Evolutionary conservation across 2,888 invertebrate genomes (phyloP).

Genomic region (Drosophila acutilabella): DNA sequence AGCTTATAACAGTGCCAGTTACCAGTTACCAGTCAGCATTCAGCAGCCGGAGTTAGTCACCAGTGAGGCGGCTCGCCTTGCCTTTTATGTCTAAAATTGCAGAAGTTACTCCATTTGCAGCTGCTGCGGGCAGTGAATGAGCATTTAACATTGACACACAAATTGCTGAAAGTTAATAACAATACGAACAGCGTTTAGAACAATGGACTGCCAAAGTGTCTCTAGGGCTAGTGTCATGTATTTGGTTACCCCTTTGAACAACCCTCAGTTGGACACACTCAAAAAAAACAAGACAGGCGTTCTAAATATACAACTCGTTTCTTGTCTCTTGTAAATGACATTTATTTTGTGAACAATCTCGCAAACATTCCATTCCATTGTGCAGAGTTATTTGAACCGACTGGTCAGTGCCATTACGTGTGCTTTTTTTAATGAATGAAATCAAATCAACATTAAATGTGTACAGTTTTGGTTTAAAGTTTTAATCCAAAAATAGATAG

Average conservation of each 20-base stretch:
- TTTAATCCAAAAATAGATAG: slow-evolving; percentile 53
- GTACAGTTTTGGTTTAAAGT: slow-evolving; percentile 1
- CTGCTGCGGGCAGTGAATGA: slow-evolving; percentile 65
- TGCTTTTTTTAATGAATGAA: slow-evolving; percentile 47
- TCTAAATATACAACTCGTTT: slow-evolving; percentile 66
- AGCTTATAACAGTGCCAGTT: slow-evolving; percentile 2
- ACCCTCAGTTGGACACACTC: slow-evolving; percentile 2
- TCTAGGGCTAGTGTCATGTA: slow-evolving; percentile 56
- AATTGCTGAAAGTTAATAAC: slow-evolving; percentile 73
- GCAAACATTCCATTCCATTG: slow-evolving; percentile 70
- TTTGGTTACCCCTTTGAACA: slow-evolving; percentile 52
- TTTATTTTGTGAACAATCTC: slow-evolving; percentile 3
- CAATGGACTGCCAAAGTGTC: slow-evolving; percentile 50
- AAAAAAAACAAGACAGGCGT: slow-evolving; percentile 30
- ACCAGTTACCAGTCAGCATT: slow-evolving; percentile 26
- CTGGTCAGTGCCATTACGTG: slow-evolving; percentile 58
- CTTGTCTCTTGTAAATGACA: slow-evolving; percentile 22
- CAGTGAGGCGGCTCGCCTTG: slow-evolving; percentile 66
- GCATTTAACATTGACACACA: slow-evolving; percentile 83
- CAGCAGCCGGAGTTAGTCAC: slow-evolving; percentile 51
- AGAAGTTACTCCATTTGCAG: slow-evolving; percentile 70
- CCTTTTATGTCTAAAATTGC: slow-evolving; percentile 82
- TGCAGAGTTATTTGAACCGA: slow-evolving; percentile 65
- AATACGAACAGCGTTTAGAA: slow-evolving; percentile 31
- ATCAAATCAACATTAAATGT: slow-evolving; percentile 29